Conservation (phyloP, 2,797 vertebrate species). For the Philypnodon macrostomus region DNA sequence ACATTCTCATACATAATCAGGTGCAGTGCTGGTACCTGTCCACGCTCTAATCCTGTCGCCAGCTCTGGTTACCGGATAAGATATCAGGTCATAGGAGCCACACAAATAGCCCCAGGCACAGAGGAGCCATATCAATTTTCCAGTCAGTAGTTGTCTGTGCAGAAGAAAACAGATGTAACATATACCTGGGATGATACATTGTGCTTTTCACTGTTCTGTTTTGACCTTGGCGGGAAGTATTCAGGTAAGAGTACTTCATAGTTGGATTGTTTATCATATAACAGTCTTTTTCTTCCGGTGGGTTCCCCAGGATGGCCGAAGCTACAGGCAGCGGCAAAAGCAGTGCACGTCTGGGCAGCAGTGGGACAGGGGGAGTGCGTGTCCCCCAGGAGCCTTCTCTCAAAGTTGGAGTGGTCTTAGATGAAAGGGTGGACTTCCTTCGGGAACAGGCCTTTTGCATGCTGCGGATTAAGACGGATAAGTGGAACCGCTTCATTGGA, state of each 20-base stretch:
- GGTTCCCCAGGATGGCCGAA: constrained; percentile 68
- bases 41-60: constrained; percentile 22
- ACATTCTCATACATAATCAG: background rate
- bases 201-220: background rate
- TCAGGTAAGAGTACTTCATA: constrained; percentile 25
- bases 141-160: constrained; percentile 6
- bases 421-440: constrained; percentile 81
- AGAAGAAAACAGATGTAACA: constrained; percentile 15
- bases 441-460: constrained; percentile 78
- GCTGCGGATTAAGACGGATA: constrained; percentile 80
- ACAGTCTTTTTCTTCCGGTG: background rate
- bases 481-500: constrained; percentile 83
- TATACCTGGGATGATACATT: constrained; percentile 1
- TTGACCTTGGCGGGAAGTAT: constrained; percentile 6
- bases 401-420: constrained; percentile 67
- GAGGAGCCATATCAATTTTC: constrained; percentile 46
- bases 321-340: constrained; percentile 26
- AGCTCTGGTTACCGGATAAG: constrained; percentile 58
- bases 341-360: constrained; percentile 34
- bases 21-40: constrained; percentile 33
- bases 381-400: constrained; percentile 67
- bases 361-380: constrained; percentile 48
- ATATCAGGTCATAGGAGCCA: constrained; percentile 42
- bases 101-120: constrained; percentile 19
- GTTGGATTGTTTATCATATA: too few relatives aligned